Percentiles rank a stretch among this genome's conserved stretches.
Conservation (phyloP, 30 jellyfish, hydroid and myxozoan species). For the Cassiopea andromeda region DNA sequence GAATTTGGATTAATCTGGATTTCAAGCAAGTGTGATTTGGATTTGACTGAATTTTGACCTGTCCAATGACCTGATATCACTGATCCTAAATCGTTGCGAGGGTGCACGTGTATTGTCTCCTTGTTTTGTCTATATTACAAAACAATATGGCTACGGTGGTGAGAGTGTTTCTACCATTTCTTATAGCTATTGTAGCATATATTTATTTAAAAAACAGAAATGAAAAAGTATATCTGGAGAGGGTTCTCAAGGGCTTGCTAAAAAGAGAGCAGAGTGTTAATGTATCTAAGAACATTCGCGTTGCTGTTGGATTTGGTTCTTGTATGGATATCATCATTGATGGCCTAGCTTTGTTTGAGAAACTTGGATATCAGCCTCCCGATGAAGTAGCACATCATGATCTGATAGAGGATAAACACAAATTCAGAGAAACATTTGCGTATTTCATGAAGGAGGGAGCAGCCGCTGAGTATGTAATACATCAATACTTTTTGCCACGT, state of each 20-base stretch:
- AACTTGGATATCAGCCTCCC: conserved; percentile 70
- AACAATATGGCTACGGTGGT: conserved; percentile 55
- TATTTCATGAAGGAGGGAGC: conserved; percentile 92
- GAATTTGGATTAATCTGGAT: too few relatives aligned
- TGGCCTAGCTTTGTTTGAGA: conserved; percentile 74
- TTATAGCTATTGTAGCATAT: conserved; percentile 46
- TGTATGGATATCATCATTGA: conserved; percentile 88
- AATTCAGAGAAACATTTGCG: conserved; percentile 78
- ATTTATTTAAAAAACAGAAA: conserved; percentile 24
- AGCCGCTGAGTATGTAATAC: conserved; percentile 85
- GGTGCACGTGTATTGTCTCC: background rate
- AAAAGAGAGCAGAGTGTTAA: conserved; percentile 75
- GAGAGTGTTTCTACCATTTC: conserved; percentile 9
- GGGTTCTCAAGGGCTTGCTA: conserved; percentile 71
- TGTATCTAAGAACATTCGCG: conserved; percentile 62
- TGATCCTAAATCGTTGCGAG: background rate
- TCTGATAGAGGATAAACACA: conserved; percentile 43
- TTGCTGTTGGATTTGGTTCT: conserved; percentile 95
- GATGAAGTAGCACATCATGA: conserved; percentile 77
- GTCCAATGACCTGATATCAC: background rate
- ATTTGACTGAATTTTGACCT: too few relatives aligned
- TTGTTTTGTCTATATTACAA: background rate
- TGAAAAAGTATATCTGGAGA: conserved; percentile 21
- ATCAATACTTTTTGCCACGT: background rate
- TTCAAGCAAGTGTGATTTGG: too few relatives aligned